Conservation (phyloP, 2,888 invertebrate species). For the Microplitis deprimator region DNA sequence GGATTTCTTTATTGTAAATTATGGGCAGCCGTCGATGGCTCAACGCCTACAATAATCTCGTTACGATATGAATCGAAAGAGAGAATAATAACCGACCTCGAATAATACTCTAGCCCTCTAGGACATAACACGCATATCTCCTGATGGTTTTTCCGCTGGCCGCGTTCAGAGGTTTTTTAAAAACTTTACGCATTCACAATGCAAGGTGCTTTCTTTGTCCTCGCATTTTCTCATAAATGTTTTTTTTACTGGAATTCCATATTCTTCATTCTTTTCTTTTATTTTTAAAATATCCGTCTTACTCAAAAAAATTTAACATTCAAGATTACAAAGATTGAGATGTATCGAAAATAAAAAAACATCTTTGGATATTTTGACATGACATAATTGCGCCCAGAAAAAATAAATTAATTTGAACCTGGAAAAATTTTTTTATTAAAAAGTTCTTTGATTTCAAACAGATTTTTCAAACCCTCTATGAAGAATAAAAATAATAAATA, state of each 20-base stretch:
- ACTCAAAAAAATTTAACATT: too few relatives aligned
- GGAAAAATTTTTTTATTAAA: too few relatives aligned
- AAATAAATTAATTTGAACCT: too few relatives aligned
- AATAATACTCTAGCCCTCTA: background rate
- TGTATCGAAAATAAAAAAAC: too few relatives aligned
- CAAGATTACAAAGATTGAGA: too few relatives aligned
- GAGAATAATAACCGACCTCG: background rate
- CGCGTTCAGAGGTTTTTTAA: background rate
- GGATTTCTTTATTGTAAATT: slow-evolving; percentile 42
- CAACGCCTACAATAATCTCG: slow-evolving; percentile 70
- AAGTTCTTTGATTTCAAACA: too few relatives aligned
- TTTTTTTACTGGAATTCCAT: background rate
- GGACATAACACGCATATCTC: background rate
- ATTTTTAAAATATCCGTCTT: too few relatives aligned
- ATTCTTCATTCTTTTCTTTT: background rate
- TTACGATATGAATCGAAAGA: slow-evolving; percentile 62
- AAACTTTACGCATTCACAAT: slow-evolving; percentile 64
- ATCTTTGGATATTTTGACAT: too few relatives aligned
- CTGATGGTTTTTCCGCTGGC: background rate
- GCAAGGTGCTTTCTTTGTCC: slow-evolving; percentile 68
- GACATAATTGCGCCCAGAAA: too few relatives aligned
- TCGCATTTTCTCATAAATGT: background rate
- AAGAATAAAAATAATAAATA: too few relatives aligned
- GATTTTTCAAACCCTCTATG: too few relatives aligned
- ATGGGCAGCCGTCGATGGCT: slow-evolving; percentile 56